A percentile compares a stretch with the other conserved stretches of the same genome.
Conservation (phyloP, 1,140 invertebrate species). For the Brachionus paranguensis region DNA sequence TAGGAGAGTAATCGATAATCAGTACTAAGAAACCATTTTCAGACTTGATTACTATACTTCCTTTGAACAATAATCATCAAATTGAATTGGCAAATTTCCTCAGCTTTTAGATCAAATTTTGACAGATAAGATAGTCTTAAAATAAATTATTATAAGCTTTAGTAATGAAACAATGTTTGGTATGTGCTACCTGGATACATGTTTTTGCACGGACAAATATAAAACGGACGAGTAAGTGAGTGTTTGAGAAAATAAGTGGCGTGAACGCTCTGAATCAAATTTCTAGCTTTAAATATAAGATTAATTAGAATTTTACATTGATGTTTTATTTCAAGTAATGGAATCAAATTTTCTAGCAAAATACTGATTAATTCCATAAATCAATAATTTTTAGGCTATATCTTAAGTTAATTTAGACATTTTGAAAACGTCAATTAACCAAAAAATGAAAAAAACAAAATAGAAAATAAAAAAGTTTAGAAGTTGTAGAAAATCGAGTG, state of each 20-base stretch:
- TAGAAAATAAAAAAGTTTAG: neutral
- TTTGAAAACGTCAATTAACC: neutral
- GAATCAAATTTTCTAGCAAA: neutral
- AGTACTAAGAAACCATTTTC: neutral
- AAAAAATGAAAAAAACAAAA: neutral
- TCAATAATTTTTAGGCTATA: neutral
- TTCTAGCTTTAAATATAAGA: neutral
- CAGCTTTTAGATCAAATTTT: neutral
- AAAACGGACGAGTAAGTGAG: neutral
- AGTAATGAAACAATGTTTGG: neutral
- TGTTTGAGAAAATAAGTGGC: too few species aligned
- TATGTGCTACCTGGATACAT: neutral
- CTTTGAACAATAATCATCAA: neutral
- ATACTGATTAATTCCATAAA: neutral
- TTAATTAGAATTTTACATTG: neutral
- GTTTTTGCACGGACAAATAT: neutral
- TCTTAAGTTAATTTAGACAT: neutral
- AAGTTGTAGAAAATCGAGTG: neutral
- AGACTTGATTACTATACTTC: neutral
- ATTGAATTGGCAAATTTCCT: neutral
- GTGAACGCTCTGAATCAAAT: neutral
- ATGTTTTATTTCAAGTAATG: neutral
- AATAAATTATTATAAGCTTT: neutral
- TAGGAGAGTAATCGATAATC: neutral
- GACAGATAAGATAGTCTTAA: neutral